phyloP scores from a whole-genome alignment of 2,888 invertebrate genomes.

The Watsonalla binaria region DNA sequence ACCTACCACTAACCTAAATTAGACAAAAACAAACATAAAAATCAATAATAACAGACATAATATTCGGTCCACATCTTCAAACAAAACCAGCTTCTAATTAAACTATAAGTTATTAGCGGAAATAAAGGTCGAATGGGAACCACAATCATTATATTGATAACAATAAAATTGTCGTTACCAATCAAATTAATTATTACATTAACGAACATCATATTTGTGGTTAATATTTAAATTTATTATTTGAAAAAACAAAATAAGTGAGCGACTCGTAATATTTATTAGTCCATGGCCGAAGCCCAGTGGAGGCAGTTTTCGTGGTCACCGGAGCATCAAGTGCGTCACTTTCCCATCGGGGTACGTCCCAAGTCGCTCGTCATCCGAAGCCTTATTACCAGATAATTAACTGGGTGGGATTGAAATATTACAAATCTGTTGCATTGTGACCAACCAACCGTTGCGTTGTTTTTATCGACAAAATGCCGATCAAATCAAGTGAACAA shows the following conservation, averaged over 20 bases:
- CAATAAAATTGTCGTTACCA: no score
- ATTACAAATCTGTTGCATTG: conserved; percentile 16
- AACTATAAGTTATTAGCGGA: conserved; percentile 5
- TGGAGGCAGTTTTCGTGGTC: conserved; percentile 63
- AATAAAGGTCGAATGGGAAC: conserved; percentile 2
- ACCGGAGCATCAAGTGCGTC: conserved; percentile 65
- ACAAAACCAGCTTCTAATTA: no score
- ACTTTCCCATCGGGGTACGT: conserved; percentile 59
- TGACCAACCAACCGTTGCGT: background rate
- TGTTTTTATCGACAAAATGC: background rate
- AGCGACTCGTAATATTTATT: conserved; percentile 28
- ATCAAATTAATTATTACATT: no score
- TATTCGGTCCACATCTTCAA: background rate
- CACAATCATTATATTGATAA: no score
- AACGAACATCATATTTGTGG: no score
- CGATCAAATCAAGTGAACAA: background rate
- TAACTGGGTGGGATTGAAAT: conserved; percentile 29
- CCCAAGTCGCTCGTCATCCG: conserved; percentile 38
- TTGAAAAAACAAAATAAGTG: background rate
- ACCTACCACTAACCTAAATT: background rate
- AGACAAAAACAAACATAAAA: background rate
- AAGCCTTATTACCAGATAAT: conserved; percentile 55
- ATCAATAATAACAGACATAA: background rate
- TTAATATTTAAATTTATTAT: background rate
- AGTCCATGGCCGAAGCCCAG: conserved; percentile 20